phyloP scores from a whole-genome alignment of 2,113 vertebrate genomes.

The Paedocypris sp. region DNA sequence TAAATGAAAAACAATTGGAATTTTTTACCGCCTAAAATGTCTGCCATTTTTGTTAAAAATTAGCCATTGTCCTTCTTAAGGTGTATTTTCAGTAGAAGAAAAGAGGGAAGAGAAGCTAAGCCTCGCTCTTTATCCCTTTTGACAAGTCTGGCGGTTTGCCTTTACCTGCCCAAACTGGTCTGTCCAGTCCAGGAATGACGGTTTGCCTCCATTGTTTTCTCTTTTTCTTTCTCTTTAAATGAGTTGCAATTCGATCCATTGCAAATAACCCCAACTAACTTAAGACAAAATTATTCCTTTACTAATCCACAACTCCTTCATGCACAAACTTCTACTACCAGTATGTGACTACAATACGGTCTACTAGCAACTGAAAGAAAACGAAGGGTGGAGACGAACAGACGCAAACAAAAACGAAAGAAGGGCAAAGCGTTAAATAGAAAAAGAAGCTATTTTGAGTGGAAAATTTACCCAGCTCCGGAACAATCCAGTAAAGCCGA shows the following conservation, averaged over 20 bases:
- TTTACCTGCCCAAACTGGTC: conserved; percentile 88
- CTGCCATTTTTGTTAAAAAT: conserved; percentile 8
- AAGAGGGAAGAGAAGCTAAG: conserved; percentile 25
- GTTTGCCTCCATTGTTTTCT: conserved; percentile 68
- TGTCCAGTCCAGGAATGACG: conserved; percentile 85
- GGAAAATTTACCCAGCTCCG: conserved; percentile 54
- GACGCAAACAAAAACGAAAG: neutral
- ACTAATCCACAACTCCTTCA: neutral
- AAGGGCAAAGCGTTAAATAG: neutral
- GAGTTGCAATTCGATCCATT: conserved; percentile 72
- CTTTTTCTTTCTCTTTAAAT: conserved; percentile 58
- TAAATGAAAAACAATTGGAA: no score
- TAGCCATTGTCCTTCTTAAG: conserved; percentile 18
- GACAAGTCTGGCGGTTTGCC: conserved; percentile 69
- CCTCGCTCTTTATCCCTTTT: conserved; percentile 50
- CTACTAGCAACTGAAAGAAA: conserved; percentile 5
- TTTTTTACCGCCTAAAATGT: no score
- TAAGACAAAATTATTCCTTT: conserved; percentile 27
- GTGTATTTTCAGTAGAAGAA: conserved; percentile 31
- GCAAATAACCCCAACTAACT: conserved; percentile 52
- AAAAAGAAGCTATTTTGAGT: conserved; percentile 45
- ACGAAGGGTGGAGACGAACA: conserved; percentile 5
- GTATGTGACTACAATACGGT: neutral
- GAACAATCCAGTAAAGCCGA: conserved; percentile 51
- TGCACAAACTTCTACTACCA: neutral